Base-by-base conservation (phyloP, 23 tunicate species). In the Botrylloides violaceus region DNA sequence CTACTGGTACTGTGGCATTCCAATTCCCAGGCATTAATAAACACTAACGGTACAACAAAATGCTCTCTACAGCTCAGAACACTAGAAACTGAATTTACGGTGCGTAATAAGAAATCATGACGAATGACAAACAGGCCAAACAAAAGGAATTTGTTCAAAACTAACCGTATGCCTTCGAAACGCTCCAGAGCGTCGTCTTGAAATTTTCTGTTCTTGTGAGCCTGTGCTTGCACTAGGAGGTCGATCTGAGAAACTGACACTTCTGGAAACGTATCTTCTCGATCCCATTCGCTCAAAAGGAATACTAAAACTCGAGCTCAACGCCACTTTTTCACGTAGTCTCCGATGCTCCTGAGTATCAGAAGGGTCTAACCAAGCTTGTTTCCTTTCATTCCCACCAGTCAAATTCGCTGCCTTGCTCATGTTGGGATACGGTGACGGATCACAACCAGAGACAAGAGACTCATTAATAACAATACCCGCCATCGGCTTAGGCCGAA, bases 251-350 rank as follows among this genome's bases (percentile, higher is more conserved):
- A 43, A 43, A 15, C 53, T 43, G 53, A 43, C 53, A 15, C 53
- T 43, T 43, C 53, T 43, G 12, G 53, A 9, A 15, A 15, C 12
- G 53, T 43, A 43, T 43, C 53, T 43, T 15, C 53, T 43, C 15
- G 53, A 43, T 9, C 53, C 53, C 53, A 7, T 43, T 15, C 53
- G 9, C 53, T 63, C 70, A 63, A 63, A 63, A 3, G 70, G 70
- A 3, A 63, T 63, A 9, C 70, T 63, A 33, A 63, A 63, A 63
- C 70, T 63, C 3, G 70, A 25, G 33, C 70, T 63, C 12, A 43
- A 15, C 53, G 9, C 12, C 15, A 43, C 53, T 43, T 43, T 43
- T 15, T 43, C 53, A 15, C 53, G 53, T 43, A 7, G 12, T 9
- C 15, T 15, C n/a, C n/a, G n/a, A 15, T 9, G 53, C 53, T 43